phyloP scores from a whole-genome alignment of 2,888 invertebrate genomes.

The Axea sp. region DNA sequence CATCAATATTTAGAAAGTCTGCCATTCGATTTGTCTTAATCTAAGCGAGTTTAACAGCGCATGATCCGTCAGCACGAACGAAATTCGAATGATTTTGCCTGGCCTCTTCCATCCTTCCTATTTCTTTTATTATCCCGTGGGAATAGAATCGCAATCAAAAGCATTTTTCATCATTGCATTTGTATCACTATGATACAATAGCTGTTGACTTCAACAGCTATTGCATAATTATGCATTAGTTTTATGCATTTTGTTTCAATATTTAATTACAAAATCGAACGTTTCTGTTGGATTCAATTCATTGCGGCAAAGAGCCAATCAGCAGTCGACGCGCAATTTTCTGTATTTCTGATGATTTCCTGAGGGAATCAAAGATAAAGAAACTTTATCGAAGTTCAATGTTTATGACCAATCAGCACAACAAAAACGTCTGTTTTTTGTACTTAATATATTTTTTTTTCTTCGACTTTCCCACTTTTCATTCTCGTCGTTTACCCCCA shows the following conservation, averaged over 20 bases:
- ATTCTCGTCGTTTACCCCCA: neutral
- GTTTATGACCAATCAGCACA: conserved; percentile 27
- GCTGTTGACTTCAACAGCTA: neutral
- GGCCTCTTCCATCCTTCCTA: neutral
- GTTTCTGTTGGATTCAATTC: conserved; percentile 22
- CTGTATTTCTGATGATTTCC: conserved; percentile 26
- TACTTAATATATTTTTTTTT: neutral
- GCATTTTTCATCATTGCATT: conserved; percentile 11
- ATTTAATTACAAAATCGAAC: conserved; percentile 7
- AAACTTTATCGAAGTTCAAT: conserved; percentile 3
- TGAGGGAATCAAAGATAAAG: conserved; percentile 15
- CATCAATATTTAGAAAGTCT: conserved; percentile 27
- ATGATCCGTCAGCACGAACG: conserved; percentile 14
- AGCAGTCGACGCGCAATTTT: conserved; percentile 24
- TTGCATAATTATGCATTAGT: too few species aligned
- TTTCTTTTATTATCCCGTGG: conserved; percentile 6
- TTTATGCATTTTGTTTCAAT: too few species aligned
- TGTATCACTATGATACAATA: neutral
- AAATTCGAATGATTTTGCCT: conserved; percentile 4
- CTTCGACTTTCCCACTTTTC: neutral
- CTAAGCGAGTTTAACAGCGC: conserved; percentile 10
- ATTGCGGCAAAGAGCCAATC: conserved; percentile 8
- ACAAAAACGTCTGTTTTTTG: neutral
- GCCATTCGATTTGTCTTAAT: conserved; percentile 22
- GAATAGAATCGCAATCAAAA: conserved; percentile 12